Evolutionary conservation across 2,888 invertebrate genomes (phyloP).

Genomic region (Nasonovia ribisnigri): DNA sequence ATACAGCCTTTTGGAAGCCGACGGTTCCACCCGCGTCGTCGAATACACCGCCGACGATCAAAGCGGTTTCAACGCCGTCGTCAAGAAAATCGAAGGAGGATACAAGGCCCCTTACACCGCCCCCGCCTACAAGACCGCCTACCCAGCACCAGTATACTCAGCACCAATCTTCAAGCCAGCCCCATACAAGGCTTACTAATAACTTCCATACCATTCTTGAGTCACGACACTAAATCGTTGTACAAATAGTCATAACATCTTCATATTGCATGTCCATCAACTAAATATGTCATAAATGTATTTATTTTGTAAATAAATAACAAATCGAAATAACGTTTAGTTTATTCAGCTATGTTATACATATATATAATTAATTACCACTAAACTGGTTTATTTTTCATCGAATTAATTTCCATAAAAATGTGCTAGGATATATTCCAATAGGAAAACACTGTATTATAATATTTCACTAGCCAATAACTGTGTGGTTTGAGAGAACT

Average conservation of each 20-base stretch:
- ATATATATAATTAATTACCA: background rate
- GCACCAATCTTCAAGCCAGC: background rate
- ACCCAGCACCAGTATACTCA: slow-evolving; percentile 52
- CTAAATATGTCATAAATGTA: background rate
- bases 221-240: background rate
- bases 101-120: slow-evolving; percentile 28
- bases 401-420: background rate
- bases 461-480: background rate
- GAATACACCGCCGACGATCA: slow-evolving; percentile 82
- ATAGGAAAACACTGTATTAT: background rate
- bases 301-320: slow-evolving; percentile 1
- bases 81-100: slow-evolving; percentile 69
- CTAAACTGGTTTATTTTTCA: background rate
- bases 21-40: slow-evolving; percentile 81
- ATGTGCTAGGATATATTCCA: background rate
- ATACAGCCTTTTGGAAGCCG: slow-evolving; percentile 69
- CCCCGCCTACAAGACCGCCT: slow-evolving; percentile 66
- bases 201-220: background rate
- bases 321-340: background rate
- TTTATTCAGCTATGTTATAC: background rate
- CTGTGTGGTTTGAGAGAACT: background rate
- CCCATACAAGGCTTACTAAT: slow-evolving; percentile 70
- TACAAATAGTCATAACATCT: background rate
- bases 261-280: background rate
- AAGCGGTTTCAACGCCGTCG: slow-evolving; percentile 79